Evolutionary conservation across 1,140 invertebrate species (phyloP).

Genomic region (Chrysoperla carnea): DNA sequence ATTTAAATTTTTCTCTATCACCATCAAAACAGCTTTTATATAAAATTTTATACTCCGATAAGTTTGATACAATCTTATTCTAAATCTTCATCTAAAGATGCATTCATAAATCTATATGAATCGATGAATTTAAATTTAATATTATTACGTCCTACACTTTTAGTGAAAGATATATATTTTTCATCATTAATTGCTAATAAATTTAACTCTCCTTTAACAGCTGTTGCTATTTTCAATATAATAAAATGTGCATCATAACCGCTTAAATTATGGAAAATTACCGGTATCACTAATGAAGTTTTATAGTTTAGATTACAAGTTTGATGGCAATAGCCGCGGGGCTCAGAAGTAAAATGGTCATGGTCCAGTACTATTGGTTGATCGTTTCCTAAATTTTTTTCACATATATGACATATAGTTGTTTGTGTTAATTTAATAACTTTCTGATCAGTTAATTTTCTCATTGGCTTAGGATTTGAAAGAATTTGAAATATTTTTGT

Average conservation of each 20-base stretch:
- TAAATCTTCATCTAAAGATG: slow-evolving; percentile 8
- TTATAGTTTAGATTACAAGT: slow-evolving; percentile 16
- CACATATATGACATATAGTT: too few species aligned
- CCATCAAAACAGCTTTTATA: slow-evolving; percentile 5
- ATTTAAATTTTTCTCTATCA: slow-evolving; percentile 7
- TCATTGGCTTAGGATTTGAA: too few species aligned
- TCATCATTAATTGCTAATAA: slow-evolving; percentile 9
- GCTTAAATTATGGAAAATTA: slow-evolving; percentile 20
- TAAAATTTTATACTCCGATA: slow-evolving; percentile 3
- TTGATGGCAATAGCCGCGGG: too few species aligned
- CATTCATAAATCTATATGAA: slow-evolving; percentile 9
- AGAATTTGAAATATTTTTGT: too few species aligned
- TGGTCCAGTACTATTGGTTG: slow-evolving; percentile 13
- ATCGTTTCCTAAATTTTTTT: too few species aligned
- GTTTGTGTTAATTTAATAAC: too few species aligned
- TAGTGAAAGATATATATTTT: slow-evolving; percentile 10
- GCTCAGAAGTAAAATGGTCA: slow-evolving; percentile 13
- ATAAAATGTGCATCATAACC: slow-evolving; percentile 21
- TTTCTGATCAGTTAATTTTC: too few species aligned
- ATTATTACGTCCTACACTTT: slow-evolving; percentile 3
- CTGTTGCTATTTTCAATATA: slow-evolving; percentile 10
- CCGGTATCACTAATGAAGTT: slow-evolving; percentile 12
- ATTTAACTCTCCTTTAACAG: slow-evolving; percentile 8
- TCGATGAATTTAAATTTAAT: slow-evolving; percentile 10
- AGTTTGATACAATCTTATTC: slow-evolving; percentile 7